phyloP scores from a whole-genome alignment of 2,797 vertebrate species.

The Syngnathus rostellatus region DNA sequence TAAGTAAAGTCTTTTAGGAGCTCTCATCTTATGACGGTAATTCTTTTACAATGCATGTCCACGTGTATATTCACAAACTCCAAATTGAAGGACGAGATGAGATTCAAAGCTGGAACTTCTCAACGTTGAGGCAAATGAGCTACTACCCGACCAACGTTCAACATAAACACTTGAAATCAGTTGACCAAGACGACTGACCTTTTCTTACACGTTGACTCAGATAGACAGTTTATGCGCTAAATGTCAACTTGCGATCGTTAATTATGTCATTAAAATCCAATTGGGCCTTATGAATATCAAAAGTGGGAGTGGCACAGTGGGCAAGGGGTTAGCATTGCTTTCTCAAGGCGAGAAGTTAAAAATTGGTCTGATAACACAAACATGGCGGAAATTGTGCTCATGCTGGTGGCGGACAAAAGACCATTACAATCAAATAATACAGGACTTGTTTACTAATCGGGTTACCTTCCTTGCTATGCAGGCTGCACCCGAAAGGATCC shows the following conservation, averaged over 20 bases:
- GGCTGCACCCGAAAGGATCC: not conserved
- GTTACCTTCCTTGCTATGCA: not conserved
- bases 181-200: not conserved
- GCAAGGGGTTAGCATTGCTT: too few relatives aligned
- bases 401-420: too few relatives aligned
- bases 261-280: not conserved
- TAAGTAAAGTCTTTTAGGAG: too few relatives aligned
- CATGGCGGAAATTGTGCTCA: not conserved
- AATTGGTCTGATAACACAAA: not conserved
- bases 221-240: not conserved
- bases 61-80: too few relatives aligned
- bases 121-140: not conserved
- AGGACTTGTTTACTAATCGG: not conserved
- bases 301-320: not conserved
- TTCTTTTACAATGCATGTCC: too few relatives aligned
- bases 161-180: not conserved
- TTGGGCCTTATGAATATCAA: not conserved
- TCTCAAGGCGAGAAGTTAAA: too few relatives aligned
- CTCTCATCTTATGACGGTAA: too few relatives aligned
- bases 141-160: too few relatives aligned
- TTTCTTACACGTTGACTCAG: not conserved
- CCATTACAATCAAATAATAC: not conserved
- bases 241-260: conserved; percentile 1
- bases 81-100: not conserved
- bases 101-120: not conserved